Conservation (phyloP, 2,888 invertebrate species). For the Andrena praecox region DNA sequence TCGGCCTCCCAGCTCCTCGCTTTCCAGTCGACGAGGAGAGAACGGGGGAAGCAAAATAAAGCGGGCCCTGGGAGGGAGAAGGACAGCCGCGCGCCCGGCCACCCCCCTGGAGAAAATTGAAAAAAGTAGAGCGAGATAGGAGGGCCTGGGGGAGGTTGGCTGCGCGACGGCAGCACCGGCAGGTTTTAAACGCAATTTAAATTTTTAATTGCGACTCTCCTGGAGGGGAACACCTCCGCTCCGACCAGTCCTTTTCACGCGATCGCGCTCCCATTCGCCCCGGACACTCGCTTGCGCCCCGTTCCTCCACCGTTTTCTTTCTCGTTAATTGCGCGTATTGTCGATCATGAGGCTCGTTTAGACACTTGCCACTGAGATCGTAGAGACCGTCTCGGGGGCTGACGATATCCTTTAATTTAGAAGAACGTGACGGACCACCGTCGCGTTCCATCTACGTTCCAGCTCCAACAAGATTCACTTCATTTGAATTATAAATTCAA, state of each 20-base stretch:
- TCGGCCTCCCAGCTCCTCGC: slow-evolving; percentile 19
- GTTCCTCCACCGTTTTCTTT: slow-evolving; percentile 4
- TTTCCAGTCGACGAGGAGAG: slow-evolving; percentile 13
- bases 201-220: slow-evolving; percentile 82
- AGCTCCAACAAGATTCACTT: no score
- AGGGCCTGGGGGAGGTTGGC: background rate
- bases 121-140: slow-evolving; percentile 61
- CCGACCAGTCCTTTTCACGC: slow-evolving; percentile 35
- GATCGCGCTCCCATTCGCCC: slow-evolving; percentile 6
- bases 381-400: background rate
- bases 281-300: background rate
- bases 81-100: slow-evolving; percentile 2
- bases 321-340: slow-evolving; percentile 16
- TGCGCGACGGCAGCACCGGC: slow-evolving; percentile 61
- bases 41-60: slow-evolving; percentile 36
- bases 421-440: no score
- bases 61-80: slow-evolving; percentile 44
- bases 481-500: no score
- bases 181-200: slow-evolving; percentile 81
- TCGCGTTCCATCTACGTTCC: no score
- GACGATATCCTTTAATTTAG: background rate
- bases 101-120: slow-evolving; percentile 69
- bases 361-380: background rate
- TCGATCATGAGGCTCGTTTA: background rate
- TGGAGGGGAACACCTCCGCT: slow-evolving; percentile 57